Percentiles rank a stretch among this genome's conserved stretches.
Evolutionary conservation across 2,113 vertebrate species (phyloP).

Genomic region (Todiramphus chloris): DNA sequence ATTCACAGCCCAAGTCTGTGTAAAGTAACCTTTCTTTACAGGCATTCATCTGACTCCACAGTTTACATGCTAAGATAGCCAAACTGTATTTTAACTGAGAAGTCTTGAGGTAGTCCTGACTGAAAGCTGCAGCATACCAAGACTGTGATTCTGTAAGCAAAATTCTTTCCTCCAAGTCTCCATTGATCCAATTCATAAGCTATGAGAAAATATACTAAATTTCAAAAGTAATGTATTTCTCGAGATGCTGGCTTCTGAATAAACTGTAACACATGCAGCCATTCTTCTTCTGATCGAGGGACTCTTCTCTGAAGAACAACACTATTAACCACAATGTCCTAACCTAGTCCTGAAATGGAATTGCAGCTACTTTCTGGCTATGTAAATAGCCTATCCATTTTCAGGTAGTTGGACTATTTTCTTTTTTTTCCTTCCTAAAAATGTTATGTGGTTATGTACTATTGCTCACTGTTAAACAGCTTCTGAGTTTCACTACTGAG

Average conservation of each 20-base stretch:
- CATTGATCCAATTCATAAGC: background rate
- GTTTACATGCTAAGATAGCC: background rate
- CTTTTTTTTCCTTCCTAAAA: conserved; percentile 7
- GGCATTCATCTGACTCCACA: background rate
- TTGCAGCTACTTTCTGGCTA: background rate
- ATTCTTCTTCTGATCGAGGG: background rate
- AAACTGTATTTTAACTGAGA: background rate
- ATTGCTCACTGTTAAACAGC: conserved; percentile 60
- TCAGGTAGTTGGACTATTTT: background rate
- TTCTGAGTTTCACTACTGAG: conserved; percentile 52
- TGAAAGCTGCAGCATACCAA: accelerated
- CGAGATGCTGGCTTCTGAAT: background rate
- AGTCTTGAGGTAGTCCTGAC: background rate
- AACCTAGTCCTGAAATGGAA: background rate
- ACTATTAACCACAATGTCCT: background rate
- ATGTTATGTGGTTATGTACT: background rate
- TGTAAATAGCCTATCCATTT: background rate
- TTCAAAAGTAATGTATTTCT: background rate
- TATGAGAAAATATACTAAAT: background rate
- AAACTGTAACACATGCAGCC: background rate
- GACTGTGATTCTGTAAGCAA: background rate
- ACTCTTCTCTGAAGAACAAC: background rate
- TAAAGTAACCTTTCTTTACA: background rate
- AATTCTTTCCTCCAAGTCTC: background rate
- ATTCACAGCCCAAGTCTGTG: background rate